These are phyloP conservation scores for Leptoteleia sp. DNA, from an alignment of 1,140 invertebrate species.

Conservation along the genomic window DNA sequence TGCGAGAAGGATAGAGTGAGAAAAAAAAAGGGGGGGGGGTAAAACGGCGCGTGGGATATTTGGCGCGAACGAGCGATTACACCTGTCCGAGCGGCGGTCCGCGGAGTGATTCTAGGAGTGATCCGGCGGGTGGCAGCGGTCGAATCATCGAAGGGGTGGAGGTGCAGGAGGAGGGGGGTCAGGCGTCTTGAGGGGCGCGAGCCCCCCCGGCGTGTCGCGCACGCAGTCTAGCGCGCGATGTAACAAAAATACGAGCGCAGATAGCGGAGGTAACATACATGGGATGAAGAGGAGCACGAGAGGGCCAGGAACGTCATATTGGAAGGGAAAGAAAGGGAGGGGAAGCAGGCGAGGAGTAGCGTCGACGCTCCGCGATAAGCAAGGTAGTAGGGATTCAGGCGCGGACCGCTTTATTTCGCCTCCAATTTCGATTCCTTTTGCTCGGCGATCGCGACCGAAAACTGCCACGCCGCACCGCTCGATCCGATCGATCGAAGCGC, in stretches of 20 bases:
- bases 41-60: too few species aligned
- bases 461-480: neutral
- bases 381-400: slow-evolving; percentile 68
- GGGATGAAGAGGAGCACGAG: slow-evolving; percentile 60
- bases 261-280: slow-evolving; percentile 58
- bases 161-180: too few species aligned
- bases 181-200: slow-evolving; percentile 32
- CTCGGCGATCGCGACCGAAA: slow-evolving; percentile 25
- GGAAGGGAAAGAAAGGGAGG: slow-evolving; percentile 66
- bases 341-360: slow-evolving; percentile 65
- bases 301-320: slow-evolving; percentile 58
- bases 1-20: too few species aligned
- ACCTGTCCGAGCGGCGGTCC: too few species aligned
- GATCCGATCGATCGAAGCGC: too few species aligned
- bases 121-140: neutral
- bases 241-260: slow-evolving; percentile 63
- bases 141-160: slow-evolving; percentile 37
- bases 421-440: too few species aligned
- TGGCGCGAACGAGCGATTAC: too few species aligned
- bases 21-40: too few species aligned
- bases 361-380: slow-evolving; percentile 72
- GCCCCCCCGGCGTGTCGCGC: slow-evolving; percentile 46
- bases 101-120: neutral
- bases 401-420: too few species aligned
- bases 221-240: slow-evolving; percentile 52